Conservation (phyloP, 2,888 invertebrate genomes). For the Drosophila stalkeri region DNA sequence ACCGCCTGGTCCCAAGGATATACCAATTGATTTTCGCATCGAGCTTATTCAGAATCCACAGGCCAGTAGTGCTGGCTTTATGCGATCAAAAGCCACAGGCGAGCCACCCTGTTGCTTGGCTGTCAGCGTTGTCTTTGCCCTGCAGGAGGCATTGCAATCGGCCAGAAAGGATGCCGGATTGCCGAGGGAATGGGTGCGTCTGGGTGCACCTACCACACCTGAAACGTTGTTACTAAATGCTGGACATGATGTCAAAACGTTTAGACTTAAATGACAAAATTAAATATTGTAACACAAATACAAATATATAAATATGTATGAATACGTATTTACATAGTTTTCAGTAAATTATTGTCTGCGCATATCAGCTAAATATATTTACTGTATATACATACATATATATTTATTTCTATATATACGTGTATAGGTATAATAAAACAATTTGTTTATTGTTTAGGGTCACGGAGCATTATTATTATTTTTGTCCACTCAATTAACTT, state of each 20-base stretch:
- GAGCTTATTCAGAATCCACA: conserved; percentile 88
- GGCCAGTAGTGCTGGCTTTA: conserved; percentile 87
- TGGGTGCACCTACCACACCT: conserved; percentile 83
- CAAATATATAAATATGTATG: background rate
- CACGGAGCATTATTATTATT: background rate
- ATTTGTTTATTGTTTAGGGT: background rate
- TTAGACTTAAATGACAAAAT: conserved; percentile 47
- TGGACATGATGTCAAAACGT: conserved; percentile 67
- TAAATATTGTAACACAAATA: background rate
- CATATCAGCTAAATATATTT: background rate
- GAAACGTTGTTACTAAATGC: conserved; percentile 79
- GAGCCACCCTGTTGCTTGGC: conserved; percentile 88
- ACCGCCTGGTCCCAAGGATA: conserved; percentile 91
- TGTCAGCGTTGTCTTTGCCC: conserved; percentile 87
- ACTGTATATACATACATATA: background rate
- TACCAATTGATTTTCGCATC: conserved; percentile 91
- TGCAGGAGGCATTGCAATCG: conserved; percentile 89
- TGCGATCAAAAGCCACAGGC: conserved; percentile 90
- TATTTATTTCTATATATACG: background rate
- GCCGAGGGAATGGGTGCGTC: conserved; percentile 74
- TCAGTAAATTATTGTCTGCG: background rate
- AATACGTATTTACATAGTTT: background rate
- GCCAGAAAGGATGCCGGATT: conserved; percentile 89
- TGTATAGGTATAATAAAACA: background rate
- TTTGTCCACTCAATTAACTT: background rate